Evolutionary conservation across 1,140 invertebrate genomes (phyloP).

Genomic region (Drosophila takahashii): DNA sequence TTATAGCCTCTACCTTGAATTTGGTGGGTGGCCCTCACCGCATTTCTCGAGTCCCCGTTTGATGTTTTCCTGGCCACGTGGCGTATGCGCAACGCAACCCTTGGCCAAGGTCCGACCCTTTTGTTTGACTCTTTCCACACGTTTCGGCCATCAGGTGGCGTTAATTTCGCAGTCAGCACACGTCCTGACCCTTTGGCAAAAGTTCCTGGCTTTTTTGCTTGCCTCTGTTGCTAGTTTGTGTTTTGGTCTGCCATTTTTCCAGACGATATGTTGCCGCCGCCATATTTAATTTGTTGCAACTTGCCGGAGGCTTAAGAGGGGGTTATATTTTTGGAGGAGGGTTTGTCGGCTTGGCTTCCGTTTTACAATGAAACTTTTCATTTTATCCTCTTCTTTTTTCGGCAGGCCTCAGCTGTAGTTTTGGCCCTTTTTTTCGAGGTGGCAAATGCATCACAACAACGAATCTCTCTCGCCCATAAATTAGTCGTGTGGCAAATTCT

Average conservation of each 20-base stretch:
- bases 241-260: slow-evolving; percentile 79
- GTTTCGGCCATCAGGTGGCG: slow-evolving; percentile 73
- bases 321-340: not conserved
- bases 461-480: slow-evolving; percentile 67
- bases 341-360: slow-evolving; percentile 51
- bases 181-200: slow-evolving; percentile 71
- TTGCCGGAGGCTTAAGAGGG: slow-evolving; percentile 21
- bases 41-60: slow-evolving; percentile 45
- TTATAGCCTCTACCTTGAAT: not conserved
- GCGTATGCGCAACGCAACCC: slow-evolving; percentile 57
- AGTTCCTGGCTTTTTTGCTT: slow-evolving; percentile 39
- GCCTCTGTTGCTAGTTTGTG: slow-evolving; percentile 61
- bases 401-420: slow-evolving; percentile 31
- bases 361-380: slow-evolving; percentile 31
- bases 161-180: slow-evolving; percentile 79
- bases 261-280: slow-evolving; percentile 78
- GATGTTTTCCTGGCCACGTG: slow-evolving; percentile 56
- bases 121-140: slow-evolving; percentile 65
- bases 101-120: slow-evolving; percentile 51
- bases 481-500: slow-evolving; percentile 65
- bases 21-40: not conserved
- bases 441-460: slow-evolving; percentile 66
- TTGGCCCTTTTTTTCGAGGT: slow-evolving; percentile 24
- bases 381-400: not conserved
- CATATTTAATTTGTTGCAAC: slow-evolving; percentile 80